phyloP scores from a whole-genome alignment of 2,113 vertebrate genomes.

The Struthidea cinerea region DNA sequence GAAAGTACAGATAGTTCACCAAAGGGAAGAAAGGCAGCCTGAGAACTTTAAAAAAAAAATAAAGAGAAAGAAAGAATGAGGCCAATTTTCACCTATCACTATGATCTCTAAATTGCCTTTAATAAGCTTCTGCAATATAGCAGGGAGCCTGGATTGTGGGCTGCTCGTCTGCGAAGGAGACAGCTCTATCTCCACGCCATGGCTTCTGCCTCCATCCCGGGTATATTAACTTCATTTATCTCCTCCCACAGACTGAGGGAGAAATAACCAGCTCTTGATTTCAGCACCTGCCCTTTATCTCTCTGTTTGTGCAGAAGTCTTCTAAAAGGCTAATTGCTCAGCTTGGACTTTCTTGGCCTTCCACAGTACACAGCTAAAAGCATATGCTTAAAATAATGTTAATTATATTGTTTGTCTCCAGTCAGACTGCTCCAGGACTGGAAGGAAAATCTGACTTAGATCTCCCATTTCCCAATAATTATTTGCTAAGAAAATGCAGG shows the following conservation, averaged over 20 bases:
- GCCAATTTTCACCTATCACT: conserved; percentile 32
- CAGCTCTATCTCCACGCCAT: conserved; percentile 33
- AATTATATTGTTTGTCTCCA: conserved; percentile 70
- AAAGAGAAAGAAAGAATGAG: neutral
- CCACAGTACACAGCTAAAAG: conserved; percentile 17
- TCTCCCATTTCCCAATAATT: conserved; percentile 43
- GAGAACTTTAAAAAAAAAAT: neutral
- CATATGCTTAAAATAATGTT: conserved; percentile 61
- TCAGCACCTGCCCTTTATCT: conserved; percentile 66
- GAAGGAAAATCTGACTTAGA: conserved; percentile 35
- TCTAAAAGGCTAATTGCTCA: conserved; percentile 59
- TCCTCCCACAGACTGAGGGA: conserved; percentile 57
- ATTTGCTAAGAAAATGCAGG: conserved; percentile 32
- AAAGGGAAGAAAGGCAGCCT: conserved; percentile 4
- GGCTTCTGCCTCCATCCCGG: conserved; percentile 15
- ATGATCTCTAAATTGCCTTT: conserved; percentile 46
- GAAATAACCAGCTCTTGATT: conserved; percentile 60
- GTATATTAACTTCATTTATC: conserved; percentile 56
- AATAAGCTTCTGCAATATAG: conserved; percentile 48
- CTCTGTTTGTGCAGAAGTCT: conserved; percentile 53
- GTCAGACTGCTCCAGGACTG: conserved; percentile 40
- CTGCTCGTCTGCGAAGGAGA: conserved; percentile 20
- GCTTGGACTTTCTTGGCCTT: conserved; percentile 63
- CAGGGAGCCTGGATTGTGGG: conserved; percentile 4
- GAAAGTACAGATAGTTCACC: conserved; percentile 4